Evolutionary conservation across 1,140 invertebrate genomes (phyloP).

Genomic region (Rhopalosiphum padi): DNA sequence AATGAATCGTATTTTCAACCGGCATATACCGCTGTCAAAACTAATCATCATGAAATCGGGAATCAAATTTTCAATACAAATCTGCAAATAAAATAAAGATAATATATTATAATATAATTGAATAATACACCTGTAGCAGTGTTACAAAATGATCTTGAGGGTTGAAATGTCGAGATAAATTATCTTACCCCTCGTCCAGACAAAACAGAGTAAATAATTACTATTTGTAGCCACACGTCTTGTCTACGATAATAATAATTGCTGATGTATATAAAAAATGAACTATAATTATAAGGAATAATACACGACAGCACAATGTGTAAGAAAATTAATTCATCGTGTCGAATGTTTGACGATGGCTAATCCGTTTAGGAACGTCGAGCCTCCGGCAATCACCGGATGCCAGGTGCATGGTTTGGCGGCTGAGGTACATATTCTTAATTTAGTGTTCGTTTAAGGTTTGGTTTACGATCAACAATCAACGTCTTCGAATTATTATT

Average conservation of each 20-base stretch:
- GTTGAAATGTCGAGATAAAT: background rate
- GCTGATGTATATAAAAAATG: background rate
- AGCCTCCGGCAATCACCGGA: background rate
- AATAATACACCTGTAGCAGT: background rate
- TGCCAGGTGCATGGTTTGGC: conserved; percentile 4
- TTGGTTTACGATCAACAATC: background rate
- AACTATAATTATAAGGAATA: background rate
- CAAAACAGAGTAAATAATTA: conserved; percentile 9
- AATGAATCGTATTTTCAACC: background rate
- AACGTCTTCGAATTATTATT: conserved; percentile 9
- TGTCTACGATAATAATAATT: background rate
- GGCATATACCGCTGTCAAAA: background rate
- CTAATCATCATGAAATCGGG: background rate
- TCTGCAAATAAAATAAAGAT: background rate
- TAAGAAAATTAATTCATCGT: background rate
- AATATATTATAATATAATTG: background rate
- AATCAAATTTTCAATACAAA: background rate
- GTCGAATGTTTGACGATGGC: background rate
- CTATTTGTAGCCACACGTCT: conserved; percentile 12
- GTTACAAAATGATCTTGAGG: background rate
- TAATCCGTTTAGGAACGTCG: background rate
- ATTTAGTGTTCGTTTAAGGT: background rate
- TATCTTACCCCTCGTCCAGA: background rate
- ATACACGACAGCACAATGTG: background rate
- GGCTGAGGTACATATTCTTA: background rate